Percentiles rank a stretch among this genome's conserved stretches.
These are phyloP conservation scores for Paraplagusia blochii DNA, from an alignment of 2,113 vertebrate genomes.

Conservation along the genomic window DNA sequence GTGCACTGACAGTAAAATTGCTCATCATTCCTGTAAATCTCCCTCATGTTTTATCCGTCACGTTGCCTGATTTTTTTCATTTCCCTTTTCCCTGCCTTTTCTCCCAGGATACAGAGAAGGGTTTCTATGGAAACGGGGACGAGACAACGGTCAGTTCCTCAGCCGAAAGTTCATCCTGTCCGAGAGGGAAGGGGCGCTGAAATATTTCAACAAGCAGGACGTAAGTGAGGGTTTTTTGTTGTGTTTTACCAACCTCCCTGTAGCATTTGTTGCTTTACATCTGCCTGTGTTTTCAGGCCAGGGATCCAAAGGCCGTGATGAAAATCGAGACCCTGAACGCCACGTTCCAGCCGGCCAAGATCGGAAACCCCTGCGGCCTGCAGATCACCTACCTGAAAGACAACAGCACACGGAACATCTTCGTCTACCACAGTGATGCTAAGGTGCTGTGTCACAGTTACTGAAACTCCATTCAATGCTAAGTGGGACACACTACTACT, in stretches of 20 bases:
- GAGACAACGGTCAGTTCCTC: constrained; percentile 93
- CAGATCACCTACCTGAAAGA: constrained; percentile 95
- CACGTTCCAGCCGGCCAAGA: constrained; percentile 90
- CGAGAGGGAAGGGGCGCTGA: constrained; percentile 89
- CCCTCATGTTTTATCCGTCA: constrained; percentile 19
- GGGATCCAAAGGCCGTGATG: constrained; percentile 91
- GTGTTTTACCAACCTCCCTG: neutral
- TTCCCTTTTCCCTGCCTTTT: neutral
- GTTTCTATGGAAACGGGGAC: constrained; percentile 92
- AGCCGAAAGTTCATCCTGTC: constrained; percentile 92
- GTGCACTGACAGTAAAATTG: constrained; percentile 9
- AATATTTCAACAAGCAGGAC: constrained; percentile 95
- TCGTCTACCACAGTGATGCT: constrained; percentile 89
- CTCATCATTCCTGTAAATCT: constrained; percentile 3
- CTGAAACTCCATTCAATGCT: too few species aligned
- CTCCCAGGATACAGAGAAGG: constrained; percentile 90
- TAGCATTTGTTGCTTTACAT: neutral
- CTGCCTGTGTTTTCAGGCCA: constrained; percentile 73
- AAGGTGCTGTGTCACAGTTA: constrained; percentile 74
- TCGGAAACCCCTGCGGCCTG: constrained; percentile 87
- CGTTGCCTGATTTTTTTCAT: neutral
- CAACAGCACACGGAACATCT: constrained; percentile 94
- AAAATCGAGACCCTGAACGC: constrained; percentile 91
- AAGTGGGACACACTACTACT: too few species aligned
- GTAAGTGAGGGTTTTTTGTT: constrained; percentile 70